These are phyloP conservation scores for Drosophila parabipectinata DNA, from an alignment of 1,140 invertebrate genomes.

Conservation along the genomic window DNA sequence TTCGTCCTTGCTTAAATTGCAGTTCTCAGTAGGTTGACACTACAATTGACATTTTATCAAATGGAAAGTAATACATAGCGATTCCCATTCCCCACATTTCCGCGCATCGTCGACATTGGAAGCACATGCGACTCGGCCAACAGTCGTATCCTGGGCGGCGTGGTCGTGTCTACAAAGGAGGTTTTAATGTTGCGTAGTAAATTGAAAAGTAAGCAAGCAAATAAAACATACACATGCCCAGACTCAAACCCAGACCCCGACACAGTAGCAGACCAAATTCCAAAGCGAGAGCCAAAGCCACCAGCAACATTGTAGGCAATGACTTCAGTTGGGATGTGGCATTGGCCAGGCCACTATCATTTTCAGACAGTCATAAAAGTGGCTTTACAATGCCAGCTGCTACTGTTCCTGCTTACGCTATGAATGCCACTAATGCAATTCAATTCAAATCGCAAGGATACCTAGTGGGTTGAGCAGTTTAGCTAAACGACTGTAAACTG, in stretches of 20 bases:
- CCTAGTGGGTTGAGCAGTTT: conserved; percentile 32
- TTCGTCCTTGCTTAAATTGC: conserved; percentile 24
- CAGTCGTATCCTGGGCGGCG: conserved; percentile 34
- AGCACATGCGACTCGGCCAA: conserved; percentile 19
- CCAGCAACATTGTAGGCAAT: conserved; percentile 14
- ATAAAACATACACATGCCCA: conserved; percentile 36
- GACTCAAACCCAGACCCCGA: neutral
- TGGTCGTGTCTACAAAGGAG: conserved; percentile 35
- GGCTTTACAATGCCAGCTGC: conserved; percentile 46
- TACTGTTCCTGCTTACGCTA: neutral
- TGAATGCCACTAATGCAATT: conserved; percentile 30
- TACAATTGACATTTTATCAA: conserved; percentile 77
- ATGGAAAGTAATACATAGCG: conserved; percentile 53
- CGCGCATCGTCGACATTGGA: neutral
- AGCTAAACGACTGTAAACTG: conserved; percentile 20
- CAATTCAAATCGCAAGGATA: conserved; percentile 33
- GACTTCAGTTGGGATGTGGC: conserved; percentile 15
- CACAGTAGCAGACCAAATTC: neutral
- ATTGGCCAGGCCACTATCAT: conserved; percentile 72
- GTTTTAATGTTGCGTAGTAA: conserved; percentile 75
- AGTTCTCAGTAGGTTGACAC: conserved; percentile 60
- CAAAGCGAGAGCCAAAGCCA: neutral
- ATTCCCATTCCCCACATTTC: conserved; percentile 1
- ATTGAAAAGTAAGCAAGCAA: conserved; percentile 80
- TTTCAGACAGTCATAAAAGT: conserved; percentile 76